These are phyloP conservation scores for Pseudorasbora parva DNA, from an alignment of 2,113 vertebrate species.

Conservation along the genomic window DNA sequence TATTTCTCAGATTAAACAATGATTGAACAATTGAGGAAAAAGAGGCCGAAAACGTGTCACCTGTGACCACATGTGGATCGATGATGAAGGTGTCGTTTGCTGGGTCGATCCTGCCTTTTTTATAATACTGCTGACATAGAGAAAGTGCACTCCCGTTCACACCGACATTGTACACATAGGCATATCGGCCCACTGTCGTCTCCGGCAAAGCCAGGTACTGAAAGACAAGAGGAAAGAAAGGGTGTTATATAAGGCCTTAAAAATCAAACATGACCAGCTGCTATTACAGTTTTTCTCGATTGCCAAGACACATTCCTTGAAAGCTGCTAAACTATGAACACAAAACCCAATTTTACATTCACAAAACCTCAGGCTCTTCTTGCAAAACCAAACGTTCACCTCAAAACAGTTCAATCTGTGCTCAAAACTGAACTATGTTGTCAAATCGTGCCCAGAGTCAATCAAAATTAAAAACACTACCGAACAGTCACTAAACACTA, in stretches of 20 bases:
- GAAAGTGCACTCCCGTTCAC: conserved; percentile 82
- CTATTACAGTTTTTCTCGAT: too few relatives aligned
- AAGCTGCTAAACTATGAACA: too few relatives aligned
- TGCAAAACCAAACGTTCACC: too few relatives aligned
- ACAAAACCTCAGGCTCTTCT: too few relatives aligned
- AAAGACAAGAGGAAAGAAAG: background rate
- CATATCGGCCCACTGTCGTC: conserved; percentile 87
- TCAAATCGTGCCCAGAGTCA: too few relatives aligned
- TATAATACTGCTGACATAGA: conserved; percentile 90
- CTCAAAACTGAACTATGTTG: too few relatives aligned
- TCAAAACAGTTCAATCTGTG: too few relatives aligned
- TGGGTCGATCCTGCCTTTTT: conserved; percentile 86
- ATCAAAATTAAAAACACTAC: too few relatives aligned
- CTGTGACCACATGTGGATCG: conserved; percentile 83
- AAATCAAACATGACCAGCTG: background rate
- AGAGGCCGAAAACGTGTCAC: conserved; percentile 60
- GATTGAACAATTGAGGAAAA: background rate
- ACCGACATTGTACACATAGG: conserved; percentile 77
- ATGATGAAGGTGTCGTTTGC: conserved; percentile 93
- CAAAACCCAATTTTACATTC: too few relatives aligned
- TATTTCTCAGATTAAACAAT: background rate
- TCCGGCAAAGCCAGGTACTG: conserved; percentile 85
- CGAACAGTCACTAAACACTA: too few relatives aligned
- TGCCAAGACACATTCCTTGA: too few relatives aligned
- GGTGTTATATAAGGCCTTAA: background rate